Evolutionary conservation across 2,888 invertebrate genomes (phyloP).

Genomic region (Oscheius sp.): DNA sequence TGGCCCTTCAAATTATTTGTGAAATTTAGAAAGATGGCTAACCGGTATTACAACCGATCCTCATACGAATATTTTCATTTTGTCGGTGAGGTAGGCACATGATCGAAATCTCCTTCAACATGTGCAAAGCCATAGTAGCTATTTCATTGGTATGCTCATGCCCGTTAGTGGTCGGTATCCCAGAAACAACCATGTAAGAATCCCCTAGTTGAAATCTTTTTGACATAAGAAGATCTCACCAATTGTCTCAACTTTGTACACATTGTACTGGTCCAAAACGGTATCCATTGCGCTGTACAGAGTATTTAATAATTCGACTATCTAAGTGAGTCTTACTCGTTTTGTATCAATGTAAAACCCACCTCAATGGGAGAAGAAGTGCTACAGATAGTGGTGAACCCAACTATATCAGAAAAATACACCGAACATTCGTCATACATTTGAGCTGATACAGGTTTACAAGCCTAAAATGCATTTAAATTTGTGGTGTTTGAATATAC

Average conservation of each 20-base stretch:
- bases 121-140: slow-evolving; percentile 14
- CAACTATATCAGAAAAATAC: slow-evolving; percentile 17
- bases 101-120: slow-evolving; percentile 2
- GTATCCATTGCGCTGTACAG: slow-evolving; percentile 12
- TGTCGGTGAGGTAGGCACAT: background rate
- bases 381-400: slow-evolving; percentile 8
- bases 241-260: slow-evolving; percentile 19
- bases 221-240: too few species aligned
- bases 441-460: background rate
- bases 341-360: background rate
- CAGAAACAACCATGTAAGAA: slow-evolving; percentile 17
- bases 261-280: slow-evolving; percentile 13
- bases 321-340: background rate
- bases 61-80: slow-evolving; percentile 4
- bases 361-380: slow-evolving; percentile 9
- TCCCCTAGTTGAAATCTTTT: background rate
- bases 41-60: slow-evolving; percentile 17
- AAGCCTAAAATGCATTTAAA: background rate
- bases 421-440: slow-evolving; percentile 10
- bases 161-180: slow-evolving; percentile 1
- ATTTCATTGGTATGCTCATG: slow-evolving; percentile 7
- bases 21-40: background rate
- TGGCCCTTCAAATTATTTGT: background rate
- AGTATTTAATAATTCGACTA: slow-evolving; percentile 4
- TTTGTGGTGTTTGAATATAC: background rate